Percentiles rank a stretch among this genome's conserved stretches.
These are phyloP conservation scores for Rhynchophorus ferrugineus DNA, from an alignment of 1,140 invertebrate species.

Conservation along the genomic window DNA sequence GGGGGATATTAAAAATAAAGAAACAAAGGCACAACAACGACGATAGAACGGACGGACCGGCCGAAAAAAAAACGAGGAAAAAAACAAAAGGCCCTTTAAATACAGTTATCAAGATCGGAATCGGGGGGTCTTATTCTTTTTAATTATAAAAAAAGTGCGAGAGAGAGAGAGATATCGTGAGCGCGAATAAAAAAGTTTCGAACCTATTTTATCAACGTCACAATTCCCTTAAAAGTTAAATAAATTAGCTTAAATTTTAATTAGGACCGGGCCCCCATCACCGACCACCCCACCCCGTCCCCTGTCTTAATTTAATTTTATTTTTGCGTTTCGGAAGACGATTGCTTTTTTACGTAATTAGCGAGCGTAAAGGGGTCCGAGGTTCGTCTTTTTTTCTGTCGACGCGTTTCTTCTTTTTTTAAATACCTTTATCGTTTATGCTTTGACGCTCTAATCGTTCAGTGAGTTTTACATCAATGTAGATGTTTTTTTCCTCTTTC, in stretches of 20 bases:
- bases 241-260: constrained; percentile 6
- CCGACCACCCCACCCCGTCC: background rate
- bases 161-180: no score
- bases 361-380: background rate
- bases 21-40: no score
- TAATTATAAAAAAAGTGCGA: constrained; percentile 1
- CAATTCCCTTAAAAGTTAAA: constrained; percentile 4
- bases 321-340: background rate
- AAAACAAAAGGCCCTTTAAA: constrained; percentile 4
- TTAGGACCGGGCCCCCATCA: no score
- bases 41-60: no score
- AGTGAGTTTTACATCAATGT: no score
- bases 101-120: constrained; percentile 5
- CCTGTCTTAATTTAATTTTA: background rate
- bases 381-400: no score
- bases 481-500: no score
- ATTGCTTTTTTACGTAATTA: background rate
- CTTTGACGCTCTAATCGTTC: no score
- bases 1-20: no score
- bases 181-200: constrained; percentile 3
- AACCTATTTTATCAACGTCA: constrained; percentile 8
- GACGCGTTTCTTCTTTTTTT: no score
- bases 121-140: constrained; percentile 4
- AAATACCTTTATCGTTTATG: no score
- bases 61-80: background rate